phyloP scores from a whole-genome alignment of 2,113 vertebrate species.

The Peromyscus californicus region DNA sequence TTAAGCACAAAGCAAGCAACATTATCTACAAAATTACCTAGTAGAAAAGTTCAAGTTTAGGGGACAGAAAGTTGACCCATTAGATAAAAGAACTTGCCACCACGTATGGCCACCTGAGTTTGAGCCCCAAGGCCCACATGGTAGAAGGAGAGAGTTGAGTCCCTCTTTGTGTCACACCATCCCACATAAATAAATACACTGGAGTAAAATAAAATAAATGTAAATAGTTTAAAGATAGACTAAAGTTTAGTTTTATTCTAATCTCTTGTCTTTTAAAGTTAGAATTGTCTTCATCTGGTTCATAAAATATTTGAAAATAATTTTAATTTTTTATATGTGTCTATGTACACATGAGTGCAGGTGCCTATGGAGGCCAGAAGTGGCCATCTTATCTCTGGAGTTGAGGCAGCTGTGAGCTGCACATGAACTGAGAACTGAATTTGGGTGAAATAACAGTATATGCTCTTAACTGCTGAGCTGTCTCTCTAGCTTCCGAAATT shows the following conservation, averaged over 20 bases:
- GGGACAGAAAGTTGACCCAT: background rate
- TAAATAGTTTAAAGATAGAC: background rate
- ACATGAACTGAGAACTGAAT: too few species aligned
- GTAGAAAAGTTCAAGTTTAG: background rate
- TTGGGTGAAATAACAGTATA: background rate
- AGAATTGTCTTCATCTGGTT: background rate
- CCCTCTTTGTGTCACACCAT: too few species aligned
- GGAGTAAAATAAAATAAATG: background rate
- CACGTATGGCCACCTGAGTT: background rate
- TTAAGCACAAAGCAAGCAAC: conserved; percentile 9
- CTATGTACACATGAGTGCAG: background rate
- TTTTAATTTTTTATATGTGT: background rate
- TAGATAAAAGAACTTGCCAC: too few species aligned
- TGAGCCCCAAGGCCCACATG: background rate
- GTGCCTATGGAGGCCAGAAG: too few species aligned
- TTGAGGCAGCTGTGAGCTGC: background rate
- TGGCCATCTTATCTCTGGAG: background rate
- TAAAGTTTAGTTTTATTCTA: conserved; percentile 36
- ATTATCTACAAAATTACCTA: conserved; percentile 18
- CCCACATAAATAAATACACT: background rate
- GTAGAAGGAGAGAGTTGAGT: background rate
- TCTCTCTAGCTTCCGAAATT: background rate
- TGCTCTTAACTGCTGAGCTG: background rate
- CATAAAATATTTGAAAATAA: conserved; percentile 49
- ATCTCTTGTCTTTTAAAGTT: conserved; percentile 58